phyloP scores from a whole-genome alignment of 2,888 invertebrate genomes.

The Harpagoxenus sublaevis region DNA sequence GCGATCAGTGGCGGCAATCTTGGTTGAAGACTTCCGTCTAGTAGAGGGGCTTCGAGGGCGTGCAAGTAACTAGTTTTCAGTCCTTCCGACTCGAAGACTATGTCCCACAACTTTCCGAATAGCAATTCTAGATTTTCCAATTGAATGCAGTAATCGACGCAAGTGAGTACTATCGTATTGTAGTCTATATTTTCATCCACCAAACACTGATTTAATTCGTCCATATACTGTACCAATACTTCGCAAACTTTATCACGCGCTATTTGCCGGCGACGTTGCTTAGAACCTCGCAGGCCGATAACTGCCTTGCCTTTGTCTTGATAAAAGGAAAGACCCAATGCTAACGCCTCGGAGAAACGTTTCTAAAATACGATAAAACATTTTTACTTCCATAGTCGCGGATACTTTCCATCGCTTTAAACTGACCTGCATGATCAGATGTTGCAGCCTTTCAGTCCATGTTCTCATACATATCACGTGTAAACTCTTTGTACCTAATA shows the following conservation, averaged over 20 bases:
- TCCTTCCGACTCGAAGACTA: conserved; percentile 88
- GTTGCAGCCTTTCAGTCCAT: conserved; percentile 90
- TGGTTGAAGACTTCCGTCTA: conserved; percentile 87
- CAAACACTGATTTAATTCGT: conserved; percentile 81
- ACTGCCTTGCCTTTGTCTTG: conserved; percentile 89
- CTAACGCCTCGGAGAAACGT: conserved; percentile 88
- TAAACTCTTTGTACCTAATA: conserved; percentile 90
- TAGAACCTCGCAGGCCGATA: conserved; percentile 87
- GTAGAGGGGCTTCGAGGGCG: conserved; percentile 89
- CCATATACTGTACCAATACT: conserved; percentile 84
- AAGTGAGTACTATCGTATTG: conserved; percentile 81
- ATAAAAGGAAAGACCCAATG: conserved; percentile 89
- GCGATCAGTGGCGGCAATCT: conserved; percentile 89
- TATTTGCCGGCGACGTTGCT: conserved; percentile 86
- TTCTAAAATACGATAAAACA: conserved; percentile 81
- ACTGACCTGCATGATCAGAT: conserved; percentile 88
- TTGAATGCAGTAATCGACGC: conserved; percentile 85
- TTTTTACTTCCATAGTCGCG: background rate
- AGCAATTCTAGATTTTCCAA: conserved; percentile 86
- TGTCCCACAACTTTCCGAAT: conserved; percentile 87
- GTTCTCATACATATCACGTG: conserved; percentile 87
- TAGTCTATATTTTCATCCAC: conserved; percentile 77
- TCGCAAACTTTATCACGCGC: conserved; percentile 86
- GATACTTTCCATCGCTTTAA: background rate
- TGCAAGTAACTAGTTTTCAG: conserved; percentile 90